Percentiles rank a stretch among this genome's conserved stretches.
Evolutionary conservation across 2,888 invertebrate genomes (phyloP).

Genomic region (Synergus laeviventris): DNA sequence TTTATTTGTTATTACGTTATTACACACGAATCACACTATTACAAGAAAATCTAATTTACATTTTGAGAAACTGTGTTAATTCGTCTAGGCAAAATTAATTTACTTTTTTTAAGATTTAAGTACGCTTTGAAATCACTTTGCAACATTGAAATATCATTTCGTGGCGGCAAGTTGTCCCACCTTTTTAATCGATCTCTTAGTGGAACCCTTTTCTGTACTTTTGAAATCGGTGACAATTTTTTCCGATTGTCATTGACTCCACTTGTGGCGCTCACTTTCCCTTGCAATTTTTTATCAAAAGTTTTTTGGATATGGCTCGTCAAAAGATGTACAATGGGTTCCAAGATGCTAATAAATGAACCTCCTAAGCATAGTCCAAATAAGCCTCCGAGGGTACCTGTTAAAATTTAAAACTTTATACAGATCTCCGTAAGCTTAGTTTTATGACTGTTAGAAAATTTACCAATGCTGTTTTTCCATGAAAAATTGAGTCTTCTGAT

Average conservation of each 20-base stretch:
- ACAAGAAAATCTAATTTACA: neutral
- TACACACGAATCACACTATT: no score
- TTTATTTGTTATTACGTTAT: no score
- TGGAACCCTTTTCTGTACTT: neutral
- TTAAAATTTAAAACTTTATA: constrained; percentile 46
- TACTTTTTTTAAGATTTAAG: neutral
- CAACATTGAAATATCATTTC: neutral
- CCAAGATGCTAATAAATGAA: constrained; percentile 80
- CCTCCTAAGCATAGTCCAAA: constrained; percentile 81
- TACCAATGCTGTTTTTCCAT: neutral
- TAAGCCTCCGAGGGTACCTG: constrained; percentile 81
- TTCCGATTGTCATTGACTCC: neutral
- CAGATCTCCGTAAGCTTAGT: neutral
- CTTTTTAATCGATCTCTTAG: neutral
- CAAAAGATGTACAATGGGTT: constrained; percentile 59
- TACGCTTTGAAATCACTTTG: neutral
- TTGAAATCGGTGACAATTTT: neutral
- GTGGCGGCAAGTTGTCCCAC: neutral
- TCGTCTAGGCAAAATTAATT: neutral
- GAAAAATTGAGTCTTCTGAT: neutral
- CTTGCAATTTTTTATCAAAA: neutral
- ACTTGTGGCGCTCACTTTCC: neutral
- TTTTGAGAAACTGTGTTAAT: neutral
- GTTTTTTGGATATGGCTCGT: neutral
- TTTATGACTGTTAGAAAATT: neutral